Percentiles rank a stretch among this genome's conserved stretches.
phyloP scores from a whole-genome alignment of 2,888 invertebrate genomes.

The Agrenia bidenticulata region DNA sequence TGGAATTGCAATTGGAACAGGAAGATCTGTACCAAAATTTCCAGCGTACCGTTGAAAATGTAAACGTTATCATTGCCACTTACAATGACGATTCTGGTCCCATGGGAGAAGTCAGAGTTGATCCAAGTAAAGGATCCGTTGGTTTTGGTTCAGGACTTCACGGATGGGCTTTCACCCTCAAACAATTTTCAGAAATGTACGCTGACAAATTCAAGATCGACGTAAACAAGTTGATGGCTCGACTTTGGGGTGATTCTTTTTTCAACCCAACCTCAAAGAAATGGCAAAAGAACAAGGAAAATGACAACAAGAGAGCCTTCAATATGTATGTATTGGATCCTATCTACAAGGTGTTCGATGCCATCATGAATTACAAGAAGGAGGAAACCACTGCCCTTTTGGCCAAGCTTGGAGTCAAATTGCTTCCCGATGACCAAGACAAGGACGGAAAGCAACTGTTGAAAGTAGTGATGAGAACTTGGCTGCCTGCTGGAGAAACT shows the following conservation, averaged over 20 bases:
- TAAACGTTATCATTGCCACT: constrained; percentile 99
- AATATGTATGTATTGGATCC: constrained; percentile 98
- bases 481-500: constrained; percentile 99
- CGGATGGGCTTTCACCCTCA: constrained; percentile 99
- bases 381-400: constrained; percentile 86
- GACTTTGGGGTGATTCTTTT: constrained; percentile 98
- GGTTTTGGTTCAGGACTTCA: constrained; percentile 99
- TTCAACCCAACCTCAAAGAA: constrained; percentile 97
- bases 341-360: constrained; percentile 89
- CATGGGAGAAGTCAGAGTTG: constrained; percentile 98
- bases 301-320: constrained; percentile 94
- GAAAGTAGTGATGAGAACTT: constrained; percentile 97
- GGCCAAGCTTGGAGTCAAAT: constrained; percentile 84
- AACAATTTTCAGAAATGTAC: constrained; percentile 99
- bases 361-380: constrained; percentile 91
- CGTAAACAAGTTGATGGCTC: constrained; percentile 94
- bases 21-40: constrained; percentile 99
- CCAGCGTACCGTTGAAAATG: constrained; percentile 99
- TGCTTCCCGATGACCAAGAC: constrained; percentile 93
- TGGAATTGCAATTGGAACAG: constrained; percentile 92
- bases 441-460: constrained; percentile 94
- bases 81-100: constrained; percentile 97
- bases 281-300: constrained; percentile 90
- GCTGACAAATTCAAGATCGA: constrained; percentile 98
- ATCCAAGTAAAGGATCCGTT: constrained; percentile 97